Evolutionary conservation across 2,113 vertebrate genomes (phyloP).

Genomic region (Diadophis punctatus): DNA sequence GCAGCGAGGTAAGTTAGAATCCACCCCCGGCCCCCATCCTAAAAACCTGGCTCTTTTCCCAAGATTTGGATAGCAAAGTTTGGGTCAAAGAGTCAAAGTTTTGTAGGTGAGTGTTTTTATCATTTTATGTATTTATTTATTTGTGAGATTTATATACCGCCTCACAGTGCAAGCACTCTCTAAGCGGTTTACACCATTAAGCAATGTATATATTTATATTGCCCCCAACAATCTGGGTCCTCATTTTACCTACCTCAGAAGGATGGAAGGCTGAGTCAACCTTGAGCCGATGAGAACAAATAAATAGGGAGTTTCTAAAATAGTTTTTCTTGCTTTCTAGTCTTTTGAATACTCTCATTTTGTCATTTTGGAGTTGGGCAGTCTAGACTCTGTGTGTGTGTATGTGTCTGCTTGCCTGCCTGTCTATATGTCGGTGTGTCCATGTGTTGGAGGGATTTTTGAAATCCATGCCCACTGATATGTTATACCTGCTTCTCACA

Average conservation of each 20-base stretch:
- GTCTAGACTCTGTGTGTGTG: neutral
- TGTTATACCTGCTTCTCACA: neutral
- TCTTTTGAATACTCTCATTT: neutral
- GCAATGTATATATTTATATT: too few relatives aligned
- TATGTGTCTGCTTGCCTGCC: too few relatives aligned
- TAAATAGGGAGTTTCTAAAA: neutral
- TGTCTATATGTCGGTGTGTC: neutral
- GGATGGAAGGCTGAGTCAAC: too few relatives aligned
- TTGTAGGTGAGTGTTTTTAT: neutral
- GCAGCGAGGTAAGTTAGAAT: too few relatives aligned
- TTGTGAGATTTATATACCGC: too few relatives aligned
- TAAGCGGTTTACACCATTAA: too few relatives aligned
- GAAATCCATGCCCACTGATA: neutral
- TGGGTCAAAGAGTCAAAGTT: neutral
- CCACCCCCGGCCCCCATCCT: neutral
- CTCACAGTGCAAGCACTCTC: too few relatives aligned
- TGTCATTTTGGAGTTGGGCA: neutral
- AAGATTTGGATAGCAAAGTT: neutral
- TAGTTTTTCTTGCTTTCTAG: neutral
- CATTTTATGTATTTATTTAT: too few relatives aligned
- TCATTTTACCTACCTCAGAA: too few relatives aligned
- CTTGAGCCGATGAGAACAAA: too few relatives aligned
- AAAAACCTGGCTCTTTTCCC: neutral
- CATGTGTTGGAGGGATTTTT: neutral
- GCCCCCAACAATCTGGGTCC: too few relatives aligned